phyloP scores from a whole-genome alignment of 2,113 vertebrate species.

The Myrmecophaga tridactyla region DNA sequence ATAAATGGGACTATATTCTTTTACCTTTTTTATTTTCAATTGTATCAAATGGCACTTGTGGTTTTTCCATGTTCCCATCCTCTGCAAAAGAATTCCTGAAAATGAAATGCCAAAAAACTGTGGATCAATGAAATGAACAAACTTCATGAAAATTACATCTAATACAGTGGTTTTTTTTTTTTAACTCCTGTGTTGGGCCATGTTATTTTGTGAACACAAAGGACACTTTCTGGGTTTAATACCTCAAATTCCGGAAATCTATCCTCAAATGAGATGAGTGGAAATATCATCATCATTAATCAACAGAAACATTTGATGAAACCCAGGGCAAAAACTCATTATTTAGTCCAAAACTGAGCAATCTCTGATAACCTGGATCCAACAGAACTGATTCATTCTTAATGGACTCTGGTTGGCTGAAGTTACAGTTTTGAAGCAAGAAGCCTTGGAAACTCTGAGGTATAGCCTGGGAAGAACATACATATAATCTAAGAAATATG shows the following conservation, averaged over 20 bases:
- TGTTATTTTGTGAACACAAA: constrained; percentile 45
- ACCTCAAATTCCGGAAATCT: constrained; percentile 15
- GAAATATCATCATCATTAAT: constrained; percentile 58
- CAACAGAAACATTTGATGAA: constrained; percentile 30
- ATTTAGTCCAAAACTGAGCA: neutral
- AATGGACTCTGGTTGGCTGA: neutral
- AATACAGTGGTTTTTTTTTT: neutral
- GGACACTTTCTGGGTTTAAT: constrained; percentile 43
- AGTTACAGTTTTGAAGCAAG: neutral
- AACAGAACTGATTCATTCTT: constrained; percentile 8
- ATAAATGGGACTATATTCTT: neutral
- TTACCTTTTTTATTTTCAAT: constrained; percentile 80
- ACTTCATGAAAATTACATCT: constrained; percentile 13
- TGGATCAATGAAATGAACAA: constrained; percentile 63
- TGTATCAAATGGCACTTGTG: constrained; percentile 55
- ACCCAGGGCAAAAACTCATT: neutral
- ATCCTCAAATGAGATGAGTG: neutral
- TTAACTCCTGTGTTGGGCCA: neutral
- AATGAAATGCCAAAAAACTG: constrained; percentile 71
- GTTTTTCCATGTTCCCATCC: constrained; percentile 57
- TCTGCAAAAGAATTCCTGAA: constrained; percentile 78
- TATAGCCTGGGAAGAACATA: neutral
- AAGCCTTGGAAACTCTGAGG: constrained; percentile 22
- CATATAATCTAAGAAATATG: neutral
- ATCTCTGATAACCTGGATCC: neutral